Evolutionary conservation across 2,888 invertebrate genomes (phyloP).

Genomic region (Hirtodrosophila alboralis): DNA sequence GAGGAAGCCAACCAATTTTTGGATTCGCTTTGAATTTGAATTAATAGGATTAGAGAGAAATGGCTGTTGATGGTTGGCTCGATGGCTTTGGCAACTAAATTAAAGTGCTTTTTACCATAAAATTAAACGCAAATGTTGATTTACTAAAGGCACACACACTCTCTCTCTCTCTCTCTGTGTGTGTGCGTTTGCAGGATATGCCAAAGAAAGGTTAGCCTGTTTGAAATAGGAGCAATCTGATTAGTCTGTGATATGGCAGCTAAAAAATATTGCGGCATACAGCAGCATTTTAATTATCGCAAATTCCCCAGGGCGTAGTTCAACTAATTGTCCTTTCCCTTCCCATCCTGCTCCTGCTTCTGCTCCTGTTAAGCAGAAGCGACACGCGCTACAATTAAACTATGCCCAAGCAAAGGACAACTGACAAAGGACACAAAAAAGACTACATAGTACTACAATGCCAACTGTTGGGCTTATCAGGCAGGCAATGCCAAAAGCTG

Average conservation of each 20-base stretch:
- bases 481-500: conserved; percentile 37
- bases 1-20: conserved; percentile 42
- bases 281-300: conserved; percentile 77
- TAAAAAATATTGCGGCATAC: conserved; percentile 77
- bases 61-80: conserved; percentile 46
- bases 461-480: conserved; percentile 40
- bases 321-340: conserved; percentile 69
- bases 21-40: conserved; percentile 68
- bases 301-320: conserved; percentile 71
- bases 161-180: not conserved
- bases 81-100: conserved; percentile 71
- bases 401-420: conserved; percentile 56
- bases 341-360: too few species aligned
- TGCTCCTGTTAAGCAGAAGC: conserved; percentile 12
- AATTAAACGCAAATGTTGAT: conserved; percentile 78
- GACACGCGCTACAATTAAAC: conserved; percentile 76
- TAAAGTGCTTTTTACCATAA: conserved; percentile 77
- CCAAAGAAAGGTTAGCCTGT: conserved; percentile 32
- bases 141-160: conserved; percentile 40
- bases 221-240: conserved; percentile 77
- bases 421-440: conserved; percentile 41
- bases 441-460: conserved; percentile 36
- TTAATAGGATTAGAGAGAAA: conserved; percentile 72
- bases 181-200: conserved; percentile 14
- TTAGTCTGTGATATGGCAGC: conserved; percentile 62